Evolutionary conservation across 2,888 invertebrate genomes (phyloP).

Genomic region (Teinopalpus imperialis): DNA sequence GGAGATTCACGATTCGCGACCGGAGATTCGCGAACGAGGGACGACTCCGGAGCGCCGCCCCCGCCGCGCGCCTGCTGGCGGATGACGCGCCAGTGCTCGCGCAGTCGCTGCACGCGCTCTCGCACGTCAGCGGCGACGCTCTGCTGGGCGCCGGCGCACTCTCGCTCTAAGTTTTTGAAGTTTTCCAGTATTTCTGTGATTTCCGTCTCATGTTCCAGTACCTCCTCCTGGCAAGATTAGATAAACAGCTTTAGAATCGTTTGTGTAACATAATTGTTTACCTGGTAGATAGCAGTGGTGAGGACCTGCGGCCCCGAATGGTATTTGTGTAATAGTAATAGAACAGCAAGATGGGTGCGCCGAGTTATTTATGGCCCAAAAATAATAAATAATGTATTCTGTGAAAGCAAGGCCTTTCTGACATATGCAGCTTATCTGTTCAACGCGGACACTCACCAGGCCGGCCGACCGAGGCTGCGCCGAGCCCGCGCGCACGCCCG

Average conservation of each 20-base stretch:
- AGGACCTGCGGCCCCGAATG: no score
- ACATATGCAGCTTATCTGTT: no score
- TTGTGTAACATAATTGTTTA: no score
- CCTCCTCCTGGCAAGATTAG: constrained; percentile 56
- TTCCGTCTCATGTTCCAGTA: constrained; percentile 81
- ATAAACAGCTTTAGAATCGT: no score
- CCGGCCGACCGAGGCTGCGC: constrained; percentile 6
- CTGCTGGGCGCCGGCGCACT: constrained; percentile 59
- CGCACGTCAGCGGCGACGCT: constrained; percentile 46
- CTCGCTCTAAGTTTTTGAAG: constrained; percentile 83
- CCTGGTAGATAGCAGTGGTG: no score
- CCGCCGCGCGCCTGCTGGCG: constrained; percentile 1
- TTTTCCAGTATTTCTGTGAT: constrained; percentile 84
- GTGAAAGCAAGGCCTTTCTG: no score
- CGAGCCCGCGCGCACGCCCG: constrained; percentile 28
- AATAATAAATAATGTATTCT: no score
- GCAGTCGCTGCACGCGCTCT: constrained; percentile 75
- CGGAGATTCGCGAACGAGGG: background rate
- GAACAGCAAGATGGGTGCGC: no score
- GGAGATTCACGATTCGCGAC: background rate
- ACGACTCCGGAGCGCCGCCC: no score
- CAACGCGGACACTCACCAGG: constrained; percentile 16
- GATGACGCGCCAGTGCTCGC: constrained; percentile 31
- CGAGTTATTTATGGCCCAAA: no score
- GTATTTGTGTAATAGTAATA: no score